Percentiles rank a stretch among this genome's conserved stretches.
These are phyloP conservation scores for Mamestra configurata DNA, from an alignment of 1,140 invertebrate species.

Conservation along the genomic window DNA sequence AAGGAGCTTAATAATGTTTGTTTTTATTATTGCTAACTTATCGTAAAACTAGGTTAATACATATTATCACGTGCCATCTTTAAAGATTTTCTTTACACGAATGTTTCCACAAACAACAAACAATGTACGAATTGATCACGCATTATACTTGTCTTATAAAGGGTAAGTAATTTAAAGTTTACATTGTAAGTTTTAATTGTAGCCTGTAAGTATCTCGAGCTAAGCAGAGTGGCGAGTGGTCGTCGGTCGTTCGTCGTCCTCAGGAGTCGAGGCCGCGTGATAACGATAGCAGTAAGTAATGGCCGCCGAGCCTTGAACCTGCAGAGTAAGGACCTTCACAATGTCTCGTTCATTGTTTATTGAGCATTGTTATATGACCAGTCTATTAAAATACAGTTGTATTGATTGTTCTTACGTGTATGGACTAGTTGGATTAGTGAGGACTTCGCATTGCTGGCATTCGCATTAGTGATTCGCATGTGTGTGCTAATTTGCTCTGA, in stretches of 20 bases:
- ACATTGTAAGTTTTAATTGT: neutral
- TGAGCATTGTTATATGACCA: constrained; percentile 66
- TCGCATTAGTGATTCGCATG: neutral
- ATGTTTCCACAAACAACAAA: neutral
- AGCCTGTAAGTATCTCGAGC: constrained; percentile 1
- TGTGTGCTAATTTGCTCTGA: neutral
- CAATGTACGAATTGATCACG: neutral
- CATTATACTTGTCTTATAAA: neutral
- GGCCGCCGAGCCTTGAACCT: constrained; percentile 78
- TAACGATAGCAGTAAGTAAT: constrained; percentile 71
- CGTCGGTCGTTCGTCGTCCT: neutral
- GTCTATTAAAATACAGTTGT: constrained; percentile 44
- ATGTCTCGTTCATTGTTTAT: constrained; percentile 64
- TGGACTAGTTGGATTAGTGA: constrained; percentile 14
- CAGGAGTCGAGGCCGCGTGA: constrained; percentile 62
- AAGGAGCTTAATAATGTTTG: neutral
- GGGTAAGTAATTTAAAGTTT: neutral
- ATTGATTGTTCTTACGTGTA: constrained; percentile 45
- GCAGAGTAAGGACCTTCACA: constrained; percentile 73
- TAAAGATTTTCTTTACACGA: neutral
- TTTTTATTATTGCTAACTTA: neutral
- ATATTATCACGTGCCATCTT: neutral
- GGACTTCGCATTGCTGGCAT: no score
- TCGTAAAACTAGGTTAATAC: neutral
- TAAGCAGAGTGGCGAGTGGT: neutral